These are phyloP conservation scores for Poeciliopsis retropinna DNA, from an alignment of 2,113 vertebrate genomes.

Conservation along the genomic window DNA sequence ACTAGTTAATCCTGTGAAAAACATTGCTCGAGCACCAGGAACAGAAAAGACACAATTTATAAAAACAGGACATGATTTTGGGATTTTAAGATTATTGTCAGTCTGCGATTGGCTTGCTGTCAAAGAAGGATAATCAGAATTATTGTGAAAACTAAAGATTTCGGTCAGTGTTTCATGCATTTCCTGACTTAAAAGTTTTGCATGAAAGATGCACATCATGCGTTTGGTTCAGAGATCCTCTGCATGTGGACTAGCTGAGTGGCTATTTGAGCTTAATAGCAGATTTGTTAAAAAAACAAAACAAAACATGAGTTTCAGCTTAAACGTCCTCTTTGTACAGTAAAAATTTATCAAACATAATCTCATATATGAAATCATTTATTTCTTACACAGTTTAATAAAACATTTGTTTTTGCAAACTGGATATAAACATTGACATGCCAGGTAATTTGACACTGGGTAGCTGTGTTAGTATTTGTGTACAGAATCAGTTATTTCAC, in stretches of 20 bases:
- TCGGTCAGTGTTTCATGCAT: no score
- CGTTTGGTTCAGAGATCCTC: neutral
- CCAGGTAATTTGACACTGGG: constrained; percentile 58
- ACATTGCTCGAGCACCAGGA: neutral
- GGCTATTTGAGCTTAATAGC: no score
- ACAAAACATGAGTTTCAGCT: no score
- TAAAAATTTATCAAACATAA: constrained; percentile 1
- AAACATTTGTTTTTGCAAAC: constrained; percentile 76
- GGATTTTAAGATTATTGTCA: no score
- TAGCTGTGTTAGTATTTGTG: constrained; percentile 54
- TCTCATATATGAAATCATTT: constrained; percentile 71
- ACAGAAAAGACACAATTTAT: no score
- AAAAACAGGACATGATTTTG: no score
- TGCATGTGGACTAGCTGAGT: neutral
- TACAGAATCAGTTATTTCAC: constrained; percentile 39
- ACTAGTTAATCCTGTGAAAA: neutral
- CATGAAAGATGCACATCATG: no score
- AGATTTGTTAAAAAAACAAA: no score
- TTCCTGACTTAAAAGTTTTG: no score
- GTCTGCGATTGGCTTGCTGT: no score
- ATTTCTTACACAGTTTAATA: constrained; percentile 68
- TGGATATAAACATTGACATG: constrained; percentile 80
- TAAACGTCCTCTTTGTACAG: neutral
- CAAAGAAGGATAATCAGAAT: no score
- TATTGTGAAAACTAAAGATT: no score